Evolutionary conservation across 2,888 invertebrate species (phyloP).

Genomic region (Dolichomitus sp.): DNA sequence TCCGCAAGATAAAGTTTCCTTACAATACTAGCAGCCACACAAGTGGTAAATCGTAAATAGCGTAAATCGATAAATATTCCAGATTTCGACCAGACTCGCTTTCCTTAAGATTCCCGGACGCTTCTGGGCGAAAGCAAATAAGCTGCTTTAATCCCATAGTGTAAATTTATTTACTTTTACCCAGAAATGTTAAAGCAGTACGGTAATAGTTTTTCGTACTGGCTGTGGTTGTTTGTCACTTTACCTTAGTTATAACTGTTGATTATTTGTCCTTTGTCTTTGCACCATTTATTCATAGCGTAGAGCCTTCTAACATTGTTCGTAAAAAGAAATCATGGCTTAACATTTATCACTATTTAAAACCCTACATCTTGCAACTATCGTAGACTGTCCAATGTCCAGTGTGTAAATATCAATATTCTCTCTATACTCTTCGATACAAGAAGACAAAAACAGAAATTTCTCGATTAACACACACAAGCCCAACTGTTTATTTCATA

Average conservation of each 20-base stretch:
- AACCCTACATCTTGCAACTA: constrained; percentile 29
- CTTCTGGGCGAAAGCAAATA: too few relatives aligned
- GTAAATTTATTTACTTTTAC: too few relatives aligned
- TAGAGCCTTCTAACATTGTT: constrained; percentile 36
- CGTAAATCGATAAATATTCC: too few relatives aligned
- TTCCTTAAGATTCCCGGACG: too few relatives aligned
- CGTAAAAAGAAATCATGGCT: constrained; percentile 9
- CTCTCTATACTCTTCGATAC: constrained; percentile 1
- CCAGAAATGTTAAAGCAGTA: too few relatives aligned
- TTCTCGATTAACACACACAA: background rate
- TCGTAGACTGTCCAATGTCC: constrained; percentile 52
- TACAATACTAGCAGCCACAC: too few relatives aligned
- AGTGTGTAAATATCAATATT: constrained; percentile 37
- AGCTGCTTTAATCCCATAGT: too few relatives aligned
- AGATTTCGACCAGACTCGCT: too few relatives aligned
- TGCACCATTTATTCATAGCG: constrained; percentile 38
- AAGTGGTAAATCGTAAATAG: too few relatives aligned
- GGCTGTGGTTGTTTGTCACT: background rate
- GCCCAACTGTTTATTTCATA: background rate
- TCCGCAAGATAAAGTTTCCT: too few relatives aligned
- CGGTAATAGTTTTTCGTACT: too few relatives aligned
- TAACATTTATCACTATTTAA: constrained; percentile 42
- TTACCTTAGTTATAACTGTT: constrained; percentile 12
- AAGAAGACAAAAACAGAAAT: background rate
- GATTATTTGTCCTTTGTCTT: constrained; percentile 32